Conservation (phyloP, 2,888 invertebrate species). For the Synanthedon myopaeformis region DNA sequence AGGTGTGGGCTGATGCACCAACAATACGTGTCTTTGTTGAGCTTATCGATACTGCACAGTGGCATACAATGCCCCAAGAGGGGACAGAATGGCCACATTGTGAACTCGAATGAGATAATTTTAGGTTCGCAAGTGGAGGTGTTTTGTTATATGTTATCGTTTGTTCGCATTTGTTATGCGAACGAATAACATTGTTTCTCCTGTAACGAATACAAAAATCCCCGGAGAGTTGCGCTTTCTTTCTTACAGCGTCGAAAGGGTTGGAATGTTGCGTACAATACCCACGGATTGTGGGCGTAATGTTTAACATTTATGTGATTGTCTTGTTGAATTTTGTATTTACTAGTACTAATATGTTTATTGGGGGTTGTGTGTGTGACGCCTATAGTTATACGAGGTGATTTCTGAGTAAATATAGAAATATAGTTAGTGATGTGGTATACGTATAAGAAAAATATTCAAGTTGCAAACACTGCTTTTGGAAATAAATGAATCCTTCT, state of each 20-base stretch:
- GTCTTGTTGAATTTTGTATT: too few relatives aligned
- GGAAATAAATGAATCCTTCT: too few relatives aligned
- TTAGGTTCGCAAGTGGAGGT: not conserved
- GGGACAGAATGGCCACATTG: conserved; percentile 14
- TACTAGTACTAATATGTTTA: too few relatives aligned
- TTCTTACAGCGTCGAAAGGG: not conserved
- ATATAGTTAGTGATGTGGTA: too few relatives aligned
- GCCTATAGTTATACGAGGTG: too few relatives aligned
- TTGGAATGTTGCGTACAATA: not conserved
- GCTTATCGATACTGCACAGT: conserved; percentile 20
- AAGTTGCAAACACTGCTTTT: too few relatives aligned
- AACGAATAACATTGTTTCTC: not conserved
- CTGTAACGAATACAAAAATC: not conserved
- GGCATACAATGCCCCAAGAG: conserved; percentile 15
- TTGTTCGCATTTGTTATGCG: not conserved
- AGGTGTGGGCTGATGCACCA: conserved; percentile 7
- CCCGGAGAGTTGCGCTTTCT: not conserved
- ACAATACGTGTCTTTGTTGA: conserved; percentile 19
- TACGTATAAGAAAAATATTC: too few relatives aligned
- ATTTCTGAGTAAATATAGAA: too few relatives aligned
- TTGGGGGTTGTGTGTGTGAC: too few relatives aligned
- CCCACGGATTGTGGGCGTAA: not conserved
- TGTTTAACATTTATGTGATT: not conserved
- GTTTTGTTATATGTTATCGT: not conserved
- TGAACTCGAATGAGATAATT: conserved; percentile 4